phyloP scores from a whole-genome alignment of 2,797 vertebrate genomes.

The Tadarida brasiliensis region DNA sequence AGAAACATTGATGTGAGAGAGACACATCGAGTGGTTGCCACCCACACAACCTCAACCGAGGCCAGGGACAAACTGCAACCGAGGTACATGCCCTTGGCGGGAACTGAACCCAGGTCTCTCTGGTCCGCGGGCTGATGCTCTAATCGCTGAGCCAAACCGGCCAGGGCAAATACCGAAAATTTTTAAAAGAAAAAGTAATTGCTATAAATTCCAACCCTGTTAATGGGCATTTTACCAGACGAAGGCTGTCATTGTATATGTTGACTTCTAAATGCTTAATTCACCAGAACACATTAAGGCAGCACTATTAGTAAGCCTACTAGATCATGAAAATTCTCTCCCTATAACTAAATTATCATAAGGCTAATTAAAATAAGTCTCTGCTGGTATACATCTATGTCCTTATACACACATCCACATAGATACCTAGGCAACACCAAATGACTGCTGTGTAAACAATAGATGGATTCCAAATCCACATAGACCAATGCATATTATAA shows the following conservation, averaged over 20 bases:
- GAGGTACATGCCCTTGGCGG: no score
- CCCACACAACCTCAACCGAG: no score
- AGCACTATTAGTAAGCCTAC: constrained; percentile 5
- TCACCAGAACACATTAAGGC: constrained; percentile 9
- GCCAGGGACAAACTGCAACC: no score
- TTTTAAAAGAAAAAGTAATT: constrained; percentile 26
- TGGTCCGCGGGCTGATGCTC: no score
- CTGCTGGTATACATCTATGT: background rate
- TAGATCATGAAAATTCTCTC: constrained; percentile 14
- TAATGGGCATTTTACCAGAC: background rate
- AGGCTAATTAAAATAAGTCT: constrained; percentile 46
- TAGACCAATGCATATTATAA: background rate
- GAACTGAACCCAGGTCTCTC: no score
- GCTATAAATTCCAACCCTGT: background rate
- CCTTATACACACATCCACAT: background rate
- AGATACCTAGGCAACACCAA: background rate
- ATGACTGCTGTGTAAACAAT: background rate
- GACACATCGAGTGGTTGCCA: no score
- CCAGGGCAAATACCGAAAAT: background rate
- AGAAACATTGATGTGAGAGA: no score
- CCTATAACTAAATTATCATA: constrained; percentile 15
- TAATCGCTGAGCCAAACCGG: no score
- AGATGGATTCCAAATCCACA: constrained; percentile 6
- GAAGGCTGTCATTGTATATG: constrained; percentile 6
- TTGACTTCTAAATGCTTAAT: background rate